Evolutionary conservation across 1,140 invertebrate species (phyloP).

Genomic region (Sitodiplosis mosellana): DNA sequence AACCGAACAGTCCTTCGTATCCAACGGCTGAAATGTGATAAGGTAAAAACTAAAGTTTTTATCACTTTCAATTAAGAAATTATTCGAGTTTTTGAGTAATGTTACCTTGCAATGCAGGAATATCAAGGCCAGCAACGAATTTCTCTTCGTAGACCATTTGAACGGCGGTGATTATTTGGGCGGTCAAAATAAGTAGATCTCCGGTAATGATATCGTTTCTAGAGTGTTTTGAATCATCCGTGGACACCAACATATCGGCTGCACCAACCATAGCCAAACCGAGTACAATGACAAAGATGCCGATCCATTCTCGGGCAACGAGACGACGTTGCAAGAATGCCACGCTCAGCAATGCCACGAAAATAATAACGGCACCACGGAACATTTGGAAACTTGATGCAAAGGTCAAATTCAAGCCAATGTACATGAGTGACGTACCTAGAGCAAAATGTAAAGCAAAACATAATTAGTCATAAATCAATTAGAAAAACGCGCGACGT

Average conservation of each 20-base stretch:
- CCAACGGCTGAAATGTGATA: conserved; percentile 45
- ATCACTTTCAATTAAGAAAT: neutral
- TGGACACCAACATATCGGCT: conserved; percentile 44
- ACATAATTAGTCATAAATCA: conserved; percentile 24
- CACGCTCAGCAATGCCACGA: conserved; percentile 81
- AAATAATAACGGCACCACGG: conserved; percentile 83
- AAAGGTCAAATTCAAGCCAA: conserved; percentile 81
- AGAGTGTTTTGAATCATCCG: conserved; percentile 25
- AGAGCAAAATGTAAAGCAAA: too few relatives aligned
- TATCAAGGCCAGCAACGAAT: conserved; percentile 61
- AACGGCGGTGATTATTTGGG: conserved; percentile 73
- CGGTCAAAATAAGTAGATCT: conserved; percentile 79
- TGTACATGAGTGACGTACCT: conserved; percentile 72
- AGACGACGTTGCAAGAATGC: conserved; percentile 61
- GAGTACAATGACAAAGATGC: conserved; percentile 59
- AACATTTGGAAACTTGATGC: conserved; percentile 96
- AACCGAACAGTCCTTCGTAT: conserved; percentile 86
- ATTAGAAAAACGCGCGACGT: too few relatives aligned
- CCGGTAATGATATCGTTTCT: conserved; percentile 77
- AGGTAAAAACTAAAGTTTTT: neutral
- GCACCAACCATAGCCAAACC: conserved; percentile 70
- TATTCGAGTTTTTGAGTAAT: too few relatives aligned
- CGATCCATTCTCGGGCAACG: conserved; percentile 56
- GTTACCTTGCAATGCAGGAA: conserved; percentile 37
- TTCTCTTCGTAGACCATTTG: conserved; percentile 95